A percentile compares a stretch with the other conserved stretches of the same genome.
Evolutionary conservation across 2,113 vertebrate species (phyloP).

Genomic region (Dissostichus mawsoni): DNA sequence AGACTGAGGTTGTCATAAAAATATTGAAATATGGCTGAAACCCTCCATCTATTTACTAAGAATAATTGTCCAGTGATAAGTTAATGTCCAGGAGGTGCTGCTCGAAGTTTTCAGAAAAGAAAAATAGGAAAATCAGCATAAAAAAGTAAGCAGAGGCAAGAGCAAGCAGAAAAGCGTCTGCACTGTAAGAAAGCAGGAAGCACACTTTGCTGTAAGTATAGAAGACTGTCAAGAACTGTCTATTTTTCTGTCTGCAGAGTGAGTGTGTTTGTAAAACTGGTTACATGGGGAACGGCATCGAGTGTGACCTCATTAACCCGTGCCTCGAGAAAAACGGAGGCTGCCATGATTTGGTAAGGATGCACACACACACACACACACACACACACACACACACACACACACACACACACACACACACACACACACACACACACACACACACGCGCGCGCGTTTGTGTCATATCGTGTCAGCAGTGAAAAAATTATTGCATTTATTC

Average conservation of each 20-base stretch:
- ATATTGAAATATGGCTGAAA: no score
- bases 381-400: background rate
- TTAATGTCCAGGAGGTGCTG: no score
- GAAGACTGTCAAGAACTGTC: background rate
- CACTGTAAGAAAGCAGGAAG: no score
- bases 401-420: background rate
- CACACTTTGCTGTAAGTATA: no score
- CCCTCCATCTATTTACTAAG: no score
- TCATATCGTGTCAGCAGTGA: background rate
- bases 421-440: background rate
- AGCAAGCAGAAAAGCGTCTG: no score
- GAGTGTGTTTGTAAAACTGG: conserved; percentile 91
- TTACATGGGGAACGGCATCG: conserved; percentile 88
- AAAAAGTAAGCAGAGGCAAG: no score
- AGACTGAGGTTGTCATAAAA: no score
- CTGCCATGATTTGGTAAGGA: conserved; percentile 89
- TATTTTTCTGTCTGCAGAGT: conserved; percentile 81
- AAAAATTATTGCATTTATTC: background rate
- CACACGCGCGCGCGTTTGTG: background rate
- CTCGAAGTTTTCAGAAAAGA: no score
- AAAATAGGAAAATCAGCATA: no score
- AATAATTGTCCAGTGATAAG: no score
- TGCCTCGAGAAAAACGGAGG: conserved; percentile 89
- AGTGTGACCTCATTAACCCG: conserved; percentile 88
- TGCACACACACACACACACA: conserved; percentile 32